Evolutionary conservation across 92 coral and sea anemone species (phyloP).

Genomic region (Epizoanthus rinbou): DNA sequence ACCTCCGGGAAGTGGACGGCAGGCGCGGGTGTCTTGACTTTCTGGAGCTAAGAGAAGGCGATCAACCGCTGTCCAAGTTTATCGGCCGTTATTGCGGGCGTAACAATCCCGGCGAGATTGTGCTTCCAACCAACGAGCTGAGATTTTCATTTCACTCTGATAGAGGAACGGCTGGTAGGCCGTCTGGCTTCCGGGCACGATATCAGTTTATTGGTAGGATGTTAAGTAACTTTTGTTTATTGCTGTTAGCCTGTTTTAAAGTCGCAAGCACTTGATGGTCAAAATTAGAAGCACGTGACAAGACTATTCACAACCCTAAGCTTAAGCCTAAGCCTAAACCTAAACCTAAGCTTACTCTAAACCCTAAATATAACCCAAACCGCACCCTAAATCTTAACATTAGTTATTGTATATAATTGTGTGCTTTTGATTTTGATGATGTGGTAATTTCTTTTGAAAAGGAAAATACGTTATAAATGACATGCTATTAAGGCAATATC

Average conservation of each 20-base stretch:
- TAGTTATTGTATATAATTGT: no score
- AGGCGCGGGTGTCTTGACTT: conserved; percentile 75
- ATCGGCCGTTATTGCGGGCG: conserved; percentile 78
- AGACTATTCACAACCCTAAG: no score
- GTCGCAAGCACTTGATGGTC: neutral
- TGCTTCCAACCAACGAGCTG: conserved; percentile 47
- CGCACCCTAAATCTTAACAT: no score
- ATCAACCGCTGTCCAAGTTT: conserved; percentile 65
- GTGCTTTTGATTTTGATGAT: no score
- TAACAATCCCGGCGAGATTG: conserved; percentile 59
- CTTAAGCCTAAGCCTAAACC: no score
- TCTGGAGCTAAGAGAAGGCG: conserved; percentile 80
- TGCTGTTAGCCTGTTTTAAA: neutral
- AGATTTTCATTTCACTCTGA: conserved; percentile 66
- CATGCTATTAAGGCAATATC: no score
- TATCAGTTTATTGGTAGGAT: conserved; percentile 69
- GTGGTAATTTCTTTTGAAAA: no score
- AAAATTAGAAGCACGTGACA: no score
- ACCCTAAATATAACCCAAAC: no score
- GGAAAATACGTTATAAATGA: no score
- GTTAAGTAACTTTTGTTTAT: neutral
- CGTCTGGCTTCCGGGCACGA: conserved; percentile 56
- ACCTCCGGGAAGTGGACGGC: conserved; percentile 59
- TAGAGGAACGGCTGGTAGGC: conserved; percentile 32
- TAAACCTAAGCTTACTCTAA: no score